A percentile compares a stretch with the other conserved stretches of the same genome.
These are phyloP conservation scores for Amorpha juglandis DNA, from an alignment of 2,888 invertebrate species.

Conservation along the genomic window DNA sequence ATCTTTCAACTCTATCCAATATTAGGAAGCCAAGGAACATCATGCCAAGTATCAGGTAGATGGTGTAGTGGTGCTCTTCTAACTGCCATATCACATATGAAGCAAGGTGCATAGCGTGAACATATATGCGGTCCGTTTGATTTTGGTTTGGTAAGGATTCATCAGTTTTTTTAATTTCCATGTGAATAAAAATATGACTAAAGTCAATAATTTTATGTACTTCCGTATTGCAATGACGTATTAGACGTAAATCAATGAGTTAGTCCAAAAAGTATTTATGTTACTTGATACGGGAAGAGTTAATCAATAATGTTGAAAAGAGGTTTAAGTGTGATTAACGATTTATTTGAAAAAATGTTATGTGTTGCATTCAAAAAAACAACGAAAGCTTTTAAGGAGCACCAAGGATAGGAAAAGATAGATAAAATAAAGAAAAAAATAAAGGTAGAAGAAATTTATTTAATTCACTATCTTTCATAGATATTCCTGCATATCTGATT, in stretches of 20 bases:
- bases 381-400: too few relatives aligned
- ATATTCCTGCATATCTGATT: not conserved
- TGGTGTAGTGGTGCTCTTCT: slow-evolving; percentile 7
- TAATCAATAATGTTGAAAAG: too few relatives aligned
- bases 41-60: not conserved
- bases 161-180: not conserved
- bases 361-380: too few relatives aligned
- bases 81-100: slow-evolving; percentile 4
- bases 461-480: too few relatives aligned
- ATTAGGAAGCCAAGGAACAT: not conserved
- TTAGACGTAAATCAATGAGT: not conserved
- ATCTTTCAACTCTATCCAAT: not conserved
- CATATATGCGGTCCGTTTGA: not conserved
- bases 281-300: too few relatives aligned
- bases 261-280: too few relatives aligned
- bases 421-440: too few relatives aligned
- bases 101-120: not conserved
- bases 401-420: too few relatives aligned
- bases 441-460: not conserved
- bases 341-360: too few relatives aligned
- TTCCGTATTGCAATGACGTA: too few relatives aligned
- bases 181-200: not conserved
- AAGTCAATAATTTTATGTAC: too few relatives aligned
- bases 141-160: not conserved
- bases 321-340: too few relatives aligned